These are phyloP conservation scores for Leucoptera coffeella DNA, from an alignment of 2,888 invertebrate genomes.

Conservation along the genomic window DNA sequence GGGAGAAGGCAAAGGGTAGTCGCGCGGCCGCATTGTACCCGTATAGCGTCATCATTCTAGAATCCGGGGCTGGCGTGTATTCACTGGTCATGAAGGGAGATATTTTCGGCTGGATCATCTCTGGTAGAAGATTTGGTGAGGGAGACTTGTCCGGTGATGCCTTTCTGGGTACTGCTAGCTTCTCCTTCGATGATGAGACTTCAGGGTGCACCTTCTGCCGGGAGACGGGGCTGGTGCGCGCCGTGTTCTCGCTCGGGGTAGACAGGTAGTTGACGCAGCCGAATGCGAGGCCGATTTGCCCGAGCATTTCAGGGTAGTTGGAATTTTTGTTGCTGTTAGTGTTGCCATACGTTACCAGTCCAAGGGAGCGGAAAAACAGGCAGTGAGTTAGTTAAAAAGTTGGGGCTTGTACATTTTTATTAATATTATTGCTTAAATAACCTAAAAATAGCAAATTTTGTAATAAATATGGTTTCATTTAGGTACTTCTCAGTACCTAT, in stretches of 20 bases:
- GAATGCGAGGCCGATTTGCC: constrained; percentile 46
- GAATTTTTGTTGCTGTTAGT: constrained; percentile 37
- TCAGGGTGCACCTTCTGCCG: constrained; percentile 39
- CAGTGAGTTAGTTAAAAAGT: too few relatives aligned
- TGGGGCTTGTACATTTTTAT: too few relatives aligned
- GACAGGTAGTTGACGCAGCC: constrained; percentile 47
- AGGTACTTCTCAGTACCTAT: too few relatives aligned
- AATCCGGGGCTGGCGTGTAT: constrained; percentile 30
- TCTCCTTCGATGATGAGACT: constrained; percentile 26
- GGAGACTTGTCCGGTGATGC: constrained; percentile 31
- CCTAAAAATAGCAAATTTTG: too few relatives aligned
- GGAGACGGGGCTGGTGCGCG: constrained; percentile 16
- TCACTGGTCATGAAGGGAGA: constrained; percentile 31
- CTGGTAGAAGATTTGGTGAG: constrained; percentile 19
- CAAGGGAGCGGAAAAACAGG: too few relatives aligned
- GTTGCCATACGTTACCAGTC: constrained; percentile 8
- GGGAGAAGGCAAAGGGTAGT: constrained; percentile 44
- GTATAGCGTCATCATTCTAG: constrained; percentile 39
- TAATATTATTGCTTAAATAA: too few relatives aligned
- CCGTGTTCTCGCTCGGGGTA: constrained; percentile 18
- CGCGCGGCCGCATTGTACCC: constrained; percentile 47
- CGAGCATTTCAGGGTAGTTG: constrained; percentile 49
- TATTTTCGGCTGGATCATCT: constrained; percentile 39
- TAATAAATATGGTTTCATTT: too few relatives aligned
- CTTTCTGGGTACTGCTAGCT: constrained; percentile 19